Evolutionary conservation across 2,888 invertebrate genomes (phyloP), one percentile per base, ranked within the genome.

Genomic region (Callyntrura guangdongensis): DNA sequence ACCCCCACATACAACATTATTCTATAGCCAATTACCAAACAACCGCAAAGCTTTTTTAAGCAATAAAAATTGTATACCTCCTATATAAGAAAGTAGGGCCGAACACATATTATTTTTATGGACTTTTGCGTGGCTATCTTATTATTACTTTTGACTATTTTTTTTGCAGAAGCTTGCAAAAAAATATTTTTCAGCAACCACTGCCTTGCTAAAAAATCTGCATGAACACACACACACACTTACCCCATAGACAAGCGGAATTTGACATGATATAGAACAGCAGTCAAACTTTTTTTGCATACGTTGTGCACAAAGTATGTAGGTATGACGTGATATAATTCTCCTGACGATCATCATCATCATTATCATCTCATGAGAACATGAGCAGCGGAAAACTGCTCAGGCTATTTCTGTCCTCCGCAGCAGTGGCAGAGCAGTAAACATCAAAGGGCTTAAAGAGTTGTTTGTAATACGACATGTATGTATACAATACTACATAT

Each of bases 321-420:
- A 59, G 14, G 17, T 59, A 59, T 9, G 11, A n/a, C 53, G 2
- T 14, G 14, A 53, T 53, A 14, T 53, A 53, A 14, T 53, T 53
- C 53, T 53, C 1, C n/a, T 53, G 53, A 53, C 53, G 12, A 12
- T 49, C 47, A 5, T 27, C 22, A 53, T 53, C 56, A 25, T 81
- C 81, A 27, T 81, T 3, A 1, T 45, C 59, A 36, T 36, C 36
- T 36, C 36, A 36, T 36, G 36, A 36, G 36, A 36, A 36, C 36
- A 36, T 36, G 36, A 61, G 45, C 20, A 59, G 22, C 49, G 20
- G 20, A 84, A 89, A 85, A 84, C 79, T 85, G 89, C 89, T 85
- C 89, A 81, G 69, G 89, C 77, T 90, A 90, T 90, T 90, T 90
- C 89, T 90, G 89, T 90, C 89, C 89, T 85, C 77, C 25, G 0